Evolutionary conservation across 1,140 invertebrate species (phyloP), one percentile per base, ranked within the genome.

Genomic region (Nephotettix cincticeps): DNA sequence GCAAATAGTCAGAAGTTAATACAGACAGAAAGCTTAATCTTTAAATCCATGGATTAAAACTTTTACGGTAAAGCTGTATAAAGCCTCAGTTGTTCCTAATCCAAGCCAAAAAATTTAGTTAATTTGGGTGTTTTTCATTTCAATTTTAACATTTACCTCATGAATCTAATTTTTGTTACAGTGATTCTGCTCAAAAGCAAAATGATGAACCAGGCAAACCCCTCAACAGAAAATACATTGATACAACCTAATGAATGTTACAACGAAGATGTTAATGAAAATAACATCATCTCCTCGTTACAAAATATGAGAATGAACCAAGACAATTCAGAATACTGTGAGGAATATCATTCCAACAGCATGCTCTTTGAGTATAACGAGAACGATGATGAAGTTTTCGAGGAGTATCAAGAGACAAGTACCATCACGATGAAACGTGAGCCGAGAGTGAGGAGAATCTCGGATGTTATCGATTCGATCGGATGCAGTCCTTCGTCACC

Each of bases 381-480:
- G 3, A 51, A 51, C 19, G 47, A 51, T 21, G 73, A 74, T 30
- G 73, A 75, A 70, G 75, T 76, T 1, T 76, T 76, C 54, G 74
- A 73, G 56, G 68, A 72, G 23, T 54, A 23, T 13, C 47, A 64
- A 13, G 47, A 30, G 14, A 56, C 63, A 25, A 65, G 28, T 23
- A 13, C 64, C 4, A 29, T 65, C 6, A 51, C 54, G 1, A 25
- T 28, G 21, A 47, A 21, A 14, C 70, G 51, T 11, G 69, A 61
- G 54, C 72, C 74, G 0, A 66, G 75, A 23, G 29, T 69, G 9
- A 63, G 76, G 9, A 68, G 76, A 43, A 73, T 71, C 23, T 77
- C 76, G 2, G 76, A 77, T 54, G 76, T 77, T 6, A 76, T 77
- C 27, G 76, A 77, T 56, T 75, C 71, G 21, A 69, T 77, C 28